Base-by-base conservation (phyloP, 1,140 invertebrate genomes). In the Drosophila persimilis region DNA sequence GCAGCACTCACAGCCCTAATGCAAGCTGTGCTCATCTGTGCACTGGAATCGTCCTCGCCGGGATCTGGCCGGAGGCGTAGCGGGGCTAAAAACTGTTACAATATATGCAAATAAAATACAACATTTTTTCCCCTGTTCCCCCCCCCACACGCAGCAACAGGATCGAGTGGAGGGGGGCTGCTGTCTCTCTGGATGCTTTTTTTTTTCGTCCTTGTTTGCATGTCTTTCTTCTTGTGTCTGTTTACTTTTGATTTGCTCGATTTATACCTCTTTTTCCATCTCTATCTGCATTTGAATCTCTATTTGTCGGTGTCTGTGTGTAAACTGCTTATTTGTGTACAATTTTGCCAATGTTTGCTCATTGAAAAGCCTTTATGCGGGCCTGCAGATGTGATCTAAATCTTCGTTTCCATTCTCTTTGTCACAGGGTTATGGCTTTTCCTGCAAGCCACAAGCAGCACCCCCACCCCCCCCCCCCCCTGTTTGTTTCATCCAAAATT, bases 201-300 rank as follows among this genome's bases (percentile, higher is more conserved):
- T 57, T 29, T 7, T 29, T 8, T 7, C 7, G 45, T 60, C 62
- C 51, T 56, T 58, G 44, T 46, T 62, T 26, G 24, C 24, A 5
- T 26, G 24, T 5, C 24, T 75, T 51, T 70, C 73, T 52, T 65
- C 59, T 73, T 59, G 50, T 71, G 56, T 69, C 48, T 86, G 81
- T 85, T 85, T 85, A 77, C 81, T 71, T 85, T 85, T 81, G 81
- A 85, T 85, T 85, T 85, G 69, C 74, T 86, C 73, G 70, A 86
- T 81, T 86, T 73, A 75, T 75, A 69, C 65, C 31, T 9, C 31
- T 35, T 11, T 35, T 11, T 35, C 9, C 9, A 35, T 35, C 9
- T 35, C 3, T 35, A 69, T 67, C 57, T 72, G 47, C 24, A 22
- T 3, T 29, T 20, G 47, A 64, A 54, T 52, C 17, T 66, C 39